Base-by-base conservation (phyloP, 64 coral and sea anemone species). In the Porites australiensis region DNA sequence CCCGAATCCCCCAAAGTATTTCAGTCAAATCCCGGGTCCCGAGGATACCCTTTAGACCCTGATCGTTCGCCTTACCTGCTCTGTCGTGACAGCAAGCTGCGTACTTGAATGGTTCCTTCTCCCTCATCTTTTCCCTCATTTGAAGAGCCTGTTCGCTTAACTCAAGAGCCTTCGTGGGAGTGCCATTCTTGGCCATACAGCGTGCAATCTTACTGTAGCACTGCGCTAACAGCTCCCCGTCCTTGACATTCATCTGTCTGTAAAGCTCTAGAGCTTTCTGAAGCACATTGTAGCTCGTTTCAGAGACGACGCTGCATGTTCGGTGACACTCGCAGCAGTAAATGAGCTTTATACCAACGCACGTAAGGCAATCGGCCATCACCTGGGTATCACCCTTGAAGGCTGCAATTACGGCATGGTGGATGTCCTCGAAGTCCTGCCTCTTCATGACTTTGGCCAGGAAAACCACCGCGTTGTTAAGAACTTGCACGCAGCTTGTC, bases 401-500 rank as follows among this genome's bases (percentile, higher is more conserved):
- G 2, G 62, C 81, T 12, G 4, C 12, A 21, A 84, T 7, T 1
- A 84, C 63, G 16, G 13, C 9, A 18, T 23, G n/a, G 46, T 84
- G 68, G 51, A 84, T n/a, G 0, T 67, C 45, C 16, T 84, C 81
- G 51, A 84, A 84, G 16, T 67, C 44, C 18, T 45, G 10, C 8
- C n/a, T 65, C 63, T 84, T 84, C 81, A 84, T 84, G n/a, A 84
- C 81, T 84, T 84, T 84, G 62, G 81, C 81, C 59, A 84, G 19
- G 81, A 84, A 84, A 22, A 69, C 64, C 18, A 84, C 81, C 13
- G 81, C n/a, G 47, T 69, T 10, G 62, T 84, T 84, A 10, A 84
- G 45, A 13, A 69, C 20, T 65, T 68, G 19, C 46, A 47, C 61
- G 9, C 62, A 84, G 11, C 62, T 44, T 12, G 81, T 18, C 8